Evolutionary conservation across 2,797 vertebrate genomes (phyloP), one percentile per base, ranked within the genome.

Genomic region (Lycodopsis pacificus): DNA sequence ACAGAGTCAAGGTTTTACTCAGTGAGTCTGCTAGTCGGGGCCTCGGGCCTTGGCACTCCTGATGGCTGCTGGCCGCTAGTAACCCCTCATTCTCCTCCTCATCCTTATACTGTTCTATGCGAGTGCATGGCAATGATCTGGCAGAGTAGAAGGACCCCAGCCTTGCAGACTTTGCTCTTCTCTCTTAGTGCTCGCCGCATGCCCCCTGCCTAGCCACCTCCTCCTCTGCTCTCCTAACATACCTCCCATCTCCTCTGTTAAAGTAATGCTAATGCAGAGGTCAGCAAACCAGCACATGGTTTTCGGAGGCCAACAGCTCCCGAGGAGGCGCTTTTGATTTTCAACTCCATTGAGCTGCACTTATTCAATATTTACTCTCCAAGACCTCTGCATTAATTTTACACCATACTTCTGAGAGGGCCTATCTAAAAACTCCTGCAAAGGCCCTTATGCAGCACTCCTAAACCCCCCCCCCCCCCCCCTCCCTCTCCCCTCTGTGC

Each of bases 311-410:
- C 92, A 94, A 92, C 84, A 82, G 89, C 90, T 93, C 93, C 91
- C 40, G 89, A 93, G 93, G 92, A 94, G 81, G 77, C 88, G 86
- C 86, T 90, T 93, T 94, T 93, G 91, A 94, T 94, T 93, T 89
- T 88, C 88, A 86, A 85, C 86, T 92, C 88, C 86, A 94, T 91
- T 92, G 92, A 95, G 90, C 91, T 89, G 90, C 89, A 92, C 90
- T 91, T 91, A 93, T 94, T 95, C 93, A 92, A 95, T 95, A 94
- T 94, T 95, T 94, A 93, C 92, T 93, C 92, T 92, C 89, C 71
- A 86, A 92, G 93, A 95, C 94, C 94, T 91, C 90, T 88, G 92
- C 91, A 92, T 93, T 94, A 90, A 93, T 91, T 94, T 93, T 87
- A 90, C 79, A 88, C 84, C 65, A 80, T 85, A 91, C 91, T 91